Evolutionary conservation across 2,888 invertebrate genomes (phyloP).

Genomic region (Oxytorus armatus): DNA sequence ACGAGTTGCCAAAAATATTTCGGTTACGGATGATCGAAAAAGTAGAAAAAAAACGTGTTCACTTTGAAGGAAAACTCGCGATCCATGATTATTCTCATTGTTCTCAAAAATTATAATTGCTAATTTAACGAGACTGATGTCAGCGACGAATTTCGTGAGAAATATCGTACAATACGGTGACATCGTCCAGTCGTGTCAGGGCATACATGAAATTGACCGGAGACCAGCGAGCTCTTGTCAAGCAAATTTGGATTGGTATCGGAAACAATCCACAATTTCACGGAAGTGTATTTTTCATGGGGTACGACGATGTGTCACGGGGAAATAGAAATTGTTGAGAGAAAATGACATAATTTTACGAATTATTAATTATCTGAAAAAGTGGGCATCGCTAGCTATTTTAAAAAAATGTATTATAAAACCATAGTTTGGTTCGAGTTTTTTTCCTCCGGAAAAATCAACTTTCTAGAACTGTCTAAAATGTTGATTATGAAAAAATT

Average conservation of each 20-base stretch:
- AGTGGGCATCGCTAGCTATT: too few species aligned
- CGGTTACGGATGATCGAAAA: too few species aligned
- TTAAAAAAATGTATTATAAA: background rate
- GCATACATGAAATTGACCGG: constrained; percentile 66
- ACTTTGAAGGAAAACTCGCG: background rate
- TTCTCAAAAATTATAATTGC: background rate
- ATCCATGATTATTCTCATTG: background rate
- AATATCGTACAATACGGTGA: constrained; percentile 62
- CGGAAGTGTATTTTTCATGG: constrained; percentile 73
- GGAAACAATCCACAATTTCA: constrained; percentile 75
- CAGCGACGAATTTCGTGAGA: background rate
- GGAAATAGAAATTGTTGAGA: background rate
- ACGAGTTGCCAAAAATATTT: background rate
- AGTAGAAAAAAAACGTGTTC: background rate
- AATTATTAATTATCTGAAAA: background rate
- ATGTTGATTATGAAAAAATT: too few species aligned
- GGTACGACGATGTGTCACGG: constrained; percentile 61
- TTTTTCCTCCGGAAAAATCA: too few species aligned
- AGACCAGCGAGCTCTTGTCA: constrained; percentile 70
- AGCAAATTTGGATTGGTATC: constrained; percentile 73
- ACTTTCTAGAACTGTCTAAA: too few species aligned
- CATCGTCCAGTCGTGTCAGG: constrained; percentile 23
- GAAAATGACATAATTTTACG: background rate
- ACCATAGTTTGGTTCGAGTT: too few species aligned
- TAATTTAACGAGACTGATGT: constrained; percentile 4